Base-by-base conservation (phyloP, 2,113 vertebrate species). In the Callospermophilus lateralis region DNA sequence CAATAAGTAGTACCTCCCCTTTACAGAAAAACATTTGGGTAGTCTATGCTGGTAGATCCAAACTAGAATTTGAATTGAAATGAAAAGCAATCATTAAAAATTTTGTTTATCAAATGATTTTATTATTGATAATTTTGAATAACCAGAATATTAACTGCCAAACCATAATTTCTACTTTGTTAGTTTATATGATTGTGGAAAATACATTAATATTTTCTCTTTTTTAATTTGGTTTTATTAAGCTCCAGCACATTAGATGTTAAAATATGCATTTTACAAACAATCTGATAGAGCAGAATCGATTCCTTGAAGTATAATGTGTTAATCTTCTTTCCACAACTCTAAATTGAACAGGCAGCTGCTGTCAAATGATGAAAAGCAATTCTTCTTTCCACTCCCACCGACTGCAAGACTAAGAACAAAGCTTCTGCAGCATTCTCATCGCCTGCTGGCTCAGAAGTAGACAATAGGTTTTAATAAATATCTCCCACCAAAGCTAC, bases 11-110 rank as follows among this genome's bases (percentile, higher is more conserved):
- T 45, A 26, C 68, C 28, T 37, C 42, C 12, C 4, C 1, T 77
- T 90, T 58, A 81, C 32, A 65, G 28, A 45, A 89, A 78, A 77
- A 72, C 0, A 4, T 32, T 26, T 0, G 8, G 34, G 24, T 79
- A 26, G 28, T 80, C 32, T 42, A n/a, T n/a, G 34, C 0, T 74
- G 17, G 73, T 48, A 91, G 22, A 51, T 88, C 9, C 20, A 63
- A 72, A 32, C 15, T 42, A 76, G 39, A 68, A 85, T 76, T 85
- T 37, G 24, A 83, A 83, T 12, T 61, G 51, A 94, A 22, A 28
- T 55, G 53, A 94, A 51, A 72, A 94, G 13, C n/a, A 45, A 94
- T 70, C 24, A 63, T 92, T 89, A 24, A 76, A 78, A 84, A 92
- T 84, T 28, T 28, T 22, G 17, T 51, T 92, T 45, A 70, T 24